These are phyloP conservation scores for Nymphalis c-album DNA, from an alignment of 2,888 invertebrate species.

Conservation along the genomic window DNA sequence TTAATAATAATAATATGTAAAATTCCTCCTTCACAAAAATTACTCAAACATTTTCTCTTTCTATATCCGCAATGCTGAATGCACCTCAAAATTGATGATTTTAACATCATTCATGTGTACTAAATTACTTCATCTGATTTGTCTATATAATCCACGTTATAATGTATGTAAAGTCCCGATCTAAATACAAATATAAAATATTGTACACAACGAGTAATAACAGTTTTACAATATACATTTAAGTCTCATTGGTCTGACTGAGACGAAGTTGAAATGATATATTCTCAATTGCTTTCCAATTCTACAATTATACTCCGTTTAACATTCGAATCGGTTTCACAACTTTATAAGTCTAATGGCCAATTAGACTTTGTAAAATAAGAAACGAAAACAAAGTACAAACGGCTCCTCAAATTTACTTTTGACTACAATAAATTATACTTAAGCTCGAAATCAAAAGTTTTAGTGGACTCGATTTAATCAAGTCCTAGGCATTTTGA, in stretches of 20 bases:
- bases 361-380: slow-evolving; percentile 11
- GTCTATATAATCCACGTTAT: slow-evolving; percentile 1
- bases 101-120: not conserved
- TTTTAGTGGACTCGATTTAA: slow-evolving; percentile 13
- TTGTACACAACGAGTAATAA: not conserved
- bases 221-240: not conserved
- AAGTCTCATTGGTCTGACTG: no score
- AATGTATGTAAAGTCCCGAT: not conserved
- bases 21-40: no score
- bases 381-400: not conserved
- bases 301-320: not conserved
- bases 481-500: slow-evolving; percentile 12
- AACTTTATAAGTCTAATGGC: slow-evolving; percentile 4
- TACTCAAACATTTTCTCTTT: no score
- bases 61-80: no score
- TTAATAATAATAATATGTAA: no score
- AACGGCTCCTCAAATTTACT: slow-evolving; percentile 7
- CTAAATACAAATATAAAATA: no score
- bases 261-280: not conserved
- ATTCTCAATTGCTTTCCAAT: not conserved
- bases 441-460: slow-evolving; percentile 20
- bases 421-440: slow-evolving; percentile 17
- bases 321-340: not conserved
- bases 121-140: no score
- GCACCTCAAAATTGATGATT: no score